Conservation (phyloP, 2,888 invertebrate species). For the Calameuta filiformis region DNA sequence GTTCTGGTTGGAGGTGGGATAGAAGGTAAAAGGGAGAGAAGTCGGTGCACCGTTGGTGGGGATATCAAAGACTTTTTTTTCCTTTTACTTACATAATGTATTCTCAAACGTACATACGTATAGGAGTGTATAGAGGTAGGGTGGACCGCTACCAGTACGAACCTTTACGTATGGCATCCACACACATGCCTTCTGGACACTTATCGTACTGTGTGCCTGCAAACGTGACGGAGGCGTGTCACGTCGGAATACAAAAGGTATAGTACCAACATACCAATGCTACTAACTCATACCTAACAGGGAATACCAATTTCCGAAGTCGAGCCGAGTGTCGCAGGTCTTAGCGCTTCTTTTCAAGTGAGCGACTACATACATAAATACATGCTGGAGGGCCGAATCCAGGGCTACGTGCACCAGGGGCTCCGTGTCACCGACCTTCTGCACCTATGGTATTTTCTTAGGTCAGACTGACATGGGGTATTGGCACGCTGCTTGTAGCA, state of each 20-base stretch:
- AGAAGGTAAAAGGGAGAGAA: slow-evolving; percentile 12
- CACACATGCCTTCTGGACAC: slow-evolving; percentile 11
- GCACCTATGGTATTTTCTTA: neutral
- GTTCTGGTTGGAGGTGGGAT: slow-evolving; percentile 19
- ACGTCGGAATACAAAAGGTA: slow-evolving; percentile 53
- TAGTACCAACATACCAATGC: slow-evolving; percentile 55
- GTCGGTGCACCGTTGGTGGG: slow-evolving; percentile 17
- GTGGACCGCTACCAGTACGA: slow-evolving; percentile 15
- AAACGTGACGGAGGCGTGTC: slow-evolving; percentile 62
- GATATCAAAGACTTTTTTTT: slow-evolving; percentile 35
- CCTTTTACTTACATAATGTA: slow-evolving; percentile 53
- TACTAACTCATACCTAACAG: slow-evolving; percentile 48
- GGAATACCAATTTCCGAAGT: slow-evolving; percentile 49
- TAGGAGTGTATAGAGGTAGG: slow-evolving; percentile 12
- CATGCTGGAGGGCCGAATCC: neutral
- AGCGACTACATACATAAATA: neutral
- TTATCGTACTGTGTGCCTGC: slow-evolving; percentile 27
- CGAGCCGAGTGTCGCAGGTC: neutral
- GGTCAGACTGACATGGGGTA: neutral
- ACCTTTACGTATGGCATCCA: slow-evolving; percentile 32
- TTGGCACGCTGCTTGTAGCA: neutral
- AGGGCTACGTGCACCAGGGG: neutral
- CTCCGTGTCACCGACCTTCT: neutral
- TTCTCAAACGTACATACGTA: slow-evolving; percentile 36
- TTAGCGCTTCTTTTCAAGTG: neutral